Percentiles rank a stretch among this genome's conserved stretches.
phyloP scores from a whole-genome alignment of 2,113 vertebrate genomes.

The Lucifuga dentata region DNA sequence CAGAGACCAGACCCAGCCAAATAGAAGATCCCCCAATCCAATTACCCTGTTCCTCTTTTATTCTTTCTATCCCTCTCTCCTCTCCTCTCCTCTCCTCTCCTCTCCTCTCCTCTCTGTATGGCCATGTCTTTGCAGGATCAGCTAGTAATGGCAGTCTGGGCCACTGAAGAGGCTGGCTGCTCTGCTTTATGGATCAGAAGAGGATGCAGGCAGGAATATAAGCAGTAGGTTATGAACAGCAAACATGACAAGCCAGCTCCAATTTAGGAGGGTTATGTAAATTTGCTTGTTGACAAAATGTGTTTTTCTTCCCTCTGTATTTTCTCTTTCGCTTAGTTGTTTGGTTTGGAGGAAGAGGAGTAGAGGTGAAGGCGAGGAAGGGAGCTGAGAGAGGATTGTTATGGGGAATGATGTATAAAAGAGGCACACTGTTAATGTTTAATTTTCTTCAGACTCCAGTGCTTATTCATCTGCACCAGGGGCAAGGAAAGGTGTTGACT shows the following conservation, averaged over 20 bases:
- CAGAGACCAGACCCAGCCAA: conserved; percentile 82
- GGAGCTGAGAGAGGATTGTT: conserved; percentile 49
- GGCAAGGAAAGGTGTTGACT: conserved; percentile 63
- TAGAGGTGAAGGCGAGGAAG: conserved; percentile 33
- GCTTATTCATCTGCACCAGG: conserved; percentile 65
- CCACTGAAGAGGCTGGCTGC: conserved; percentile 70
- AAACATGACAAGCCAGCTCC: conserved; percentile 72
- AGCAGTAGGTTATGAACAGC: conserved; percentile 77
- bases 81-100: conserved; percentile 11
- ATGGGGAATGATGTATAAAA: conserved; percentile 66
- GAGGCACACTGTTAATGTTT: conserved; percentile 72
- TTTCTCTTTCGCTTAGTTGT: conserved; percentile 38
- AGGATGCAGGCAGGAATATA: conserved; percentile 71
- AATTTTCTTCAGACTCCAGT: conserved; percentile 66
- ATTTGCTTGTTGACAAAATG: conserved; percentile 74
- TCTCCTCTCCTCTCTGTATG: conserved; percentile 25
- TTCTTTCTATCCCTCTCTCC: conserved; percentile 26
- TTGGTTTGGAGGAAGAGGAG: conserved; percentile 45
- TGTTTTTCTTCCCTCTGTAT: conserved; percentile 53
- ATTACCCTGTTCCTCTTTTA: conserved; percentile 78
- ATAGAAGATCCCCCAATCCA: conserved; percentile 85
- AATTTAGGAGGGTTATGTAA: conserved; percentile 81
- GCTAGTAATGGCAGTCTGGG: conserved; percentile 61
- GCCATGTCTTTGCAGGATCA: conserved; percentile 55
- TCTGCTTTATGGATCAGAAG: conserved; percentile 75